Conservation (phyloP, 2,113 vertebrate species). For the Hippocampus zosterae region DNA sequence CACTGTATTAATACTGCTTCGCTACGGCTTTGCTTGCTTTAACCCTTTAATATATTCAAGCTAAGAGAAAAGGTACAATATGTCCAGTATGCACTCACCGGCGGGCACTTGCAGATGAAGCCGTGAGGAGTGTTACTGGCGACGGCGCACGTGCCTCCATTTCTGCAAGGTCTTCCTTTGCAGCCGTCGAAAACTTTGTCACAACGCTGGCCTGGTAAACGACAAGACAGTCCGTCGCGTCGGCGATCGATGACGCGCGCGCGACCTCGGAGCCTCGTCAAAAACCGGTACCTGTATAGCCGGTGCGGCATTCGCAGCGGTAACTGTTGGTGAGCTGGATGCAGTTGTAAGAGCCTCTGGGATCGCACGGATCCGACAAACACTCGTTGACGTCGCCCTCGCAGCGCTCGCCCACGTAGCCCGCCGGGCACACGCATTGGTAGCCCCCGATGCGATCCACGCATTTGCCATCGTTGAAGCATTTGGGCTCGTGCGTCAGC, state of each 20-base stretch:
- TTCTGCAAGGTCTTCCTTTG: slow-evolving; percentile 83
- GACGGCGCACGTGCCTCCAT: slow-evolving; percentile 87
- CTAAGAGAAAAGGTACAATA: too few relatives aligned
- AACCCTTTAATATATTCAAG: too few relatives aligned
- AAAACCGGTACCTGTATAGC: slow-evolving; percentile 79
- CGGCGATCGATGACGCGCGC: not conserved
- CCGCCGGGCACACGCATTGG: slow-evolving; percentile 84
- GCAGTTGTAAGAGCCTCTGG: slow-evolving; percentile 91
- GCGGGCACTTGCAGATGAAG: slow-evolving; percentile 94
- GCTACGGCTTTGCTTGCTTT: too few relatives aligned
- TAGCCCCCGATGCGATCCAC: slow-evolving; percentile 91
- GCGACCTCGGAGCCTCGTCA: not conserved
- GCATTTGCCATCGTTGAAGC: slow-evolving; percentile 92
- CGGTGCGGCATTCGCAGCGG: slow-evolving; percentile 89
- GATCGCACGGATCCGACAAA: slow-evolving; percentile 91
- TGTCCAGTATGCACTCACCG: slow-evolving; percentile 69
- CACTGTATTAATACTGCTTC: not conserved
- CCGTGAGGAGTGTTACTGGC: slow-evolving; percentile 90
- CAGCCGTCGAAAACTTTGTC: slow-evolving; percentile 90
- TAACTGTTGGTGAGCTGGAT: slow-evolving; percentile 93
- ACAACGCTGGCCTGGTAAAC: slow-evolving; percentile 82
- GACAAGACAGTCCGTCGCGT: not conserved
- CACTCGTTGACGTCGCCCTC: slow-evolving; percentile 98
- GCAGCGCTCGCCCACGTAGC: slow-evolving; percentile 95
- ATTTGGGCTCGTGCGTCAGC: slow-evolving; percentile 83